phyloP scores from a whole-genome alignment of 2,888 invertebrate species.

The Scelioninae gen. 1 region DNA sequence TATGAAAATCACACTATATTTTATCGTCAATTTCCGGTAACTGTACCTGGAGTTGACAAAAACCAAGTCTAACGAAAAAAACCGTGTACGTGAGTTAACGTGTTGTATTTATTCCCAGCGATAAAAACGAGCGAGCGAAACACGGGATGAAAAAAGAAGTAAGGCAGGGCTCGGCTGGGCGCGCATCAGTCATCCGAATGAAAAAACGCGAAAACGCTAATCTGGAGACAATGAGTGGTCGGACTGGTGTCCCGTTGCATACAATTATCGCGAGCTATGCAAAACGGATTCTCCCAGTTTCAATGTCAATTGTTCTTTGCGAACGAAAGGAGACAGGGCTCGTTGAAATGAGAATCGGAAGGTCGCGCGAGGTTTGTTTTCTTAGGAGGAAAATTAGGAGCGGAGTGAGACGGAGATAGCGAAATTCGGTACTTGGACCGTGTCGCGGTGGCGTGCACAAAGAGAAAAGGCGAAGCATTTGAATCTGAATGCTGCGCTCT shows the following conservation, averaged over 20 bases:
- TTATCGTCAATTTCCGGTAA: too few species aligned
- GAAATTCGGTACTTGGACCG: slow-evolving; percentile 67
- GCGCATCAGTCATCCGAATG: too few species aligned
- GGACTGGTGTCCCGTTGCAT: slow-evolving; percentile 63
- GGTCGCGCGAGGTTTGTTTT: slow-evolving; percentile 75
- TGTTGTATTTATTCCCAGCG: too few species aligned
- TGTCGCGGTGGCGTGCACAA: slow-evolving; percentile 72
- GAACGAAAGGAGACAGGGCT: slow-evolving; percentile 46
- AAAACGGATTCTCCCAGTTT: slow-evolving; percentile 56
- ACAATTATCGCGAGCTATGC: slow-evolving; percentile 57
- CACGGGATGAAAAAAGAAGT: too few species aligned
- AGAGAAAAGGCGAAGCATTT: slow-evolving; percentile 74
- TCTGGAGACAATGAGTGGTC: too few species aligned
- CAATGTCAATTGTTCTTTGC: slow-evolving; percentile 62
- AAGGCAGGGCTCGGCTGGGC: too few species aligned
- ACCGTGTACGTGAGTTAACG: too few species aligned
- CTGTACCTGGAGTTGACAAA: too few species aligned
- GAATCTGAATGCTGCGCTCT: slow-evolving; percentile 77
- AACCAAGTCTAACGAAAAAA: too few species aligned
- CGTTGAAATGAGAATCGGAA: slow-evolving; percentile 62
- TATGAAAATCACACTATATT: too few species aligned
- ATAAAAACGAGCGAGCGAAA: too few species aligned
- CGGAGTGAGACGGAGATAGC: slow-evolving; percentile 51
- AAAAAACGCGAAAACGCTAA: too few species aligned
- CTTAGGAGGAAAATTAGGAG: slow-evolving; percentile 78